These are phyloP conservation scores for Dysdera silvatica DNA, from an alignment of 1,140 invertebrate species.

Conservation along the genomic window DNA sequence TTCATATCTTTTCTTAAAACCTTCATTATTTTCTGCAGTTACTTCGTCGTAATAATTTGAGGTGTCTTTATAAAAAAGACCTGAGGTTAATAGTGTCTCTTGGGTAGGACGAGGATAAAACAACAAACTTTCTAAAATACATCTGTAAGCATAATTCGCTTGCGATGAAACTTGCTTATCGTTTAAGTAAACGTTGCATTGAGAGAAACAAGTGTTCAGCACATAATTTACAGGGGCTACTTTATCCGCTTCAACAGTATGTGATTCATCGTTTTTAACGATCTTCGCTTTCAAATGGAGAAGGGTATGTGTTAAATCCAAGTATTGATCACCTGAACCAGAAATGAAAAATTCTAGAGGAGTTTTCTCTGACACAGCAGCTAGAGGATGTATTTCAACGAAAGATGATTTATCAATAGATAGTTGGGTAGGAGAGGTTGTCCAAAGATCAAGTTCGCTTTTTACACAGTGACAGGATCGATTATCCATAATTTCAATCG, in stretches of 20 bases:
- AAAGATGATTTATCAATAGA: neutral
- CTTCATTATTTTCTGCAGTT: neutral
- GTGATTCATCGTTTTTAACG: neutral
- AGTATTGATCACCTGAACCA: slow-evolving; percentile 1
- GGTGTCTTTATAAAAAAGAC: neutral
- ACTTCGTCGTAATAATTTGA: neutral
- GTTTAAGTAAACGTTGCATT: slow-evolving; percentile 3
- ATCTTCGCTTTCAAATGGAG: slow-evolving; percentile 5
- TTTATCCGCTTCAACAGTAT: neutral
- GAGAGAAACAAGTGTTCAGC: slow-evolving; percentile 4
- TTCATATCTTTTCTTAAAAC: neutral
- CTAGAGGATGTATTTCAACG: neutral
- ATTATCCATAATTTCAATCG: neutral
- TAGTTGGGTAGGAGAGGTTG: neutral
- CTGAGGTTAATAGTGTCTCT: neutral
- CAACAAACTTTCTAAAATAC: neutral
- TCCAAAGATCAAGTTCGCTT: neutral
- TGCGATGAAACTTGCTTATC: neutral
- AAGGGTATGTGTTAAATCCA: slow-evolving; percentile 8
- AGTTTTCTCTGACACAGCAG: neutral
- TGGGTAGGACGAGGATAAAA: slow-evolving; percentile 2
- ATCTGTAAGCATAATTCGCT: neutral
- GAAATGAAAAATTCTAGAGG: slow-evolving; percentile 15
- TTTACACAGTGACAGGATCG: neutral
- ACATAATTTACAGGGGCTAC: slow-evolving; percentile 12